Base-by-base conservation (phyloP, 2,113 vertebrate species). In the Poeciliopsis retropinna region DNA sequence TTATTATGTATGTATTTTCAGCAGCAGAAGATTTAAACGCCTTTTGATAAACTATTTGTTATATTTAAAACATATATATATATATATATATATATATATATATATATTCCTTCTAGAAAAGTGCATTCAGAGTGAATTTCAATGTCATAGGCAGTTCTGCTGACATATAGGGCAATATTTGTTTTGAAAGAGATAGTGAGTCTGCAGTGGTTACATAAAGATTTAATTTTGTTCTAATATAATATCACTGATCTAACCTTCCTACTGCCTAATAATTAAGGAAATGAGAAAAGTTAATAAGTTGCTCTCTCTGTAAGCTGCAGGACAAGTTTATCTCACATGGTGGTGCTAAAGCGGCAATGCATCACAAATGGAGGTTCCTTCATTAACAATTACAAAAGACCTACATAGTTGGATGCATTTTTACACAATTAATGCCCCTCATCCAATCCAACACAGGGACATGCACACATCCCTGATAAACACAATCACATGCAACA, bases 281-380 rank as follows among this genome's bases (percentile, higher is more conserved):
- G 14, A 51, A 51, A 22, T 51, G 47, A 51, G 19, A 51, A 51
- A 51, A 47, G 14, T 6, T 47, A 5, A 19, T 1, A 0, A 47
- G 15, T 47, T 47, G 0, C 0, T 1, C 7, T 57, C 54, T 13
- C 9, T 13, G 60, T 29, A 39, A 28, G 15, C 30, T 73, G 76
- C 67, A 80, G 22, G 5, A 57, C 44, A 31, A 8, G 11, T 34
- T 5, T 62, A 0, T 28, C 76, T 81, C 81, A 87, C 79, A 62
- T 10, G 84, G 61, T 80, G 85, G 81, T 12, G 34, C 70, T 78
- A 7, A 37, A 64, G 29, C 74, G 5, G 34, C 68, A 72, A 25
- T 51, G 19, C 1, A 29, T n/a, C 32, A 2, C 11, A 22, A 60
- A 32, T 39, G n/a, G 34, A 15, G 25, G 28, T 61, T 37, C 9